These are phyloP conservation scores for Hippocampus mohnikei DNA, from an alignment of 2,113 vertebrate species.

Conservation along the genomic window DNA sequence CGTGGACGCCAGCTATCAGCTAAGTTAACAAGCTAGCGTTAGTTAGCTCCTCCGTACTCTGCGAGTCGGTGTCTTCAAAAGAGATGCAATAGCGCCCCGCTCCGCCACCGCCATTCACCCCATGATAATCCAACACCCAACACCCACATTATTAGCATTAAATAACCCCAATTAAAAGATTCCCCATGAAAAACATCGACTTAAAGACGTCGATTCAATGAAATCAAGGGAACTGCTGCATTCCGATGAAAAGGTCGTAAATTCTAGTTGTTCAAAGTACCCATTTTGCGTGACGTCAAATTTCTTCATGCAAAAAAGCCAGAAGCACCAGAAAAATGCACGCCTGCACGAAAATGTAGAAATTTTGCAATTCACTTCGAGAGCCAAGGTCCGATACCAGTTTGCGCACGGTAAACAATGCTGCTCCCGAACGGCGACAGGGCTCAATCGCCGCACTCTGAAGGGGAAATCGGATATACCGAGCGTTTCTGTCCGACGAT, in stretches of 20 bases:
- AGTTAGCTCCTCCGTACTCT: constrained; percentile 53
- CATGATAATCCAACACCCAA: constrained; percentile 83
- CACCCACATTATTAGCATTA: constrained; percentile 78
- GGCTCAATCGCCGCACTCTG: constrained; percentile 73
- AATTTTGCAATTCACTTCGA: constrained; percentile 52
- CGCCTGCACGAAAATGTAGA: constrained; percentile 59
- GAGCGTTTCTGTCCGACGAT: constrained; percentile 71
- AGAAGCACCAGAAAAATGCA: constrained; percentile 64
- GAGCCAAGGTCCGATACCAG: constrained; percentile 48
- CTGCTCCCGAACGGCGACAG: constrained; percentile 65
- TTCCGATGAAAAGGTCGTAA: constrained; percentile 47
- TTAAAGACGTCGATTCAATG: constrained; percentile 29
- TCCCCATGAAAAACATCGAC: constrained; percentile 58
- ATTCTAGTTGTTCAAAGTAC: constrained; percentile 63
- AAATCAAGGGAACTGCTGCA: constrained; percentile 44
- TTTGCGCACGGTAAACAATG: constrained; percentile 65
- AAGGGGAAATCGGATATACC: constrained; percentile 76
- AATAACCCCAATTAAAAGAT: constrained; percentile 59
- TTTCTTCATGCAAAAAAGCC: constrained; percentile 63
- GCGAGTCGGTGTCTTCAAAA: constrained; percentile 71
- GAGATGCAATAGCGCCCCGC: constrained; percentile 87
- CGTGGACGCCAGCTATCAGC: constrained; percentile 64
- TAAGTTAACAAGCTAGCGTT: constrained; percentile 59
- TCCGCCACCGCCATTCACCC: constrained; percentile 81
- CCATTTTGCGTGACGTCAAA: constrained; percentile 75